phyloP scores from a whole-genome alignment of 2,113 vertebrate genomes.

The Pampusana beccarii region DNA sequence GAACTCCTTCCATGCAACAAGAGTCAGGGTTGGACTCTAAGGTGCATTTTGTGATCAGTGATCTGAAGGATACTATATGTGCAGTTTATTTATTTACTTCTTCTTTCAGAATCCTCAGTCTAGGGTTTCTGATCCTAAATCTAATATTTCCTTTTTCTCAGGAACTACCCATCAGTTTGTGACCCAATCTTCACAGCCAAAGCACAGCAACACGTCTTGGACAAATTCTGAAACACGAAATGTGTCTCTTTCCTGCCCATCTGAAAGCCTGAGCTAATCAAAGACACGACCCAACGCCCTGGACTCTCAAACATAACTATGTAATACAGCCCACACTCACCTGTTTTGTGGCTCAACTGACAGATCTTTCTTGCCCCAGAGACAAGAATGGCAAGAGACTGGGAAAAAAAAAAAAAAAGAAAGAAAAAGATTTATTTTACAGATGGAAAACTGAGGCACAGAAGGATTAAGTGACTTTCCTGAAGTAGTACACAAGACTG shows the following conservation, averaged over 20 bases:
- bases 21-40: neutral
- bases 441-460: neutral
- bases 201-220: neutral
- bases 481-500: neutral
- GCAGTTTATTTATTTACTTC: neutral
- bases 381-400: neutral
- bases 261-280: neutral
- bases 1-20: neutral
- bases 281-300: neutral
- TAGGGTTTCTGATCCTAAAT: neutral
- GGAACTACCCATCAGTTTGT: neutral
- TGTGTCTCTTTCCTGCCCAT: neutral
- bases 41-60: neutral
- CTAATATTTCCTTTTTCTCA: neutral
- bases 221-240: neutral
- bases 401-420: too few species aligned
- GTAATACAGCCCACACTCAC: neutral
- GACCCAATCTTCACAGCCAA: neutral
- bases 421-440: neutral
- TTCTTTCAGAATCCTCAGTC: neutral
- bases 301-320: neutral
- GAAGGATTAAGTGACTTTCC: neutral
- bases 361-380: neutral
- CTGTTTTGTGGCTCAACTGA: neutral
- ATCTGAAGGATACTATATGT: neutral